phyloP scores from a whole-genome alignment of 2,113 vertebrate species.

The Mixornis gularis region DNA sequence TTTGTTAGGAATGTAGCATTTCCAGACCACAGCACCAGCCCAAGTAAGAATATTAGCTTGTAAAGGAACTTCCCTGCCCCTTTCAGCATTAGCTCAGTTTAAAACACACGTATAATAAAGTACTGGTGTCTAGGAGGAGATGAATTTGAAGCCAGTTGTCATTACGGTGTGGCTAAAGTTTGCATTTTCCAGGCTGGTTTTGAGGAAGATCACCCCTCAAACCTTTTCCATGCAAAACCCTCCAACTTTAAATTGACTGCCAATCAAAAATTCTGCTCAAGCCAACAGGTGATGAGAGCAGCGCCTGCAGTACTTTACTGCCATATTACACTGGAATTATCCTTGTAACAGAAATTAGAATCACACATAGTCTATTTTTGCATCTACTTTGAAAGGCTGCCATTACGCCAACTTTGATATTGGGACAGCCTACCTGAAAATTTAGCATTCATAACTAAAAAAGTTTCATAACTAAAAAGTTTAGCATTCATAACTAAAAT shows the following conservation, averaged over 20 bases:
- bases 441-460: background rate
- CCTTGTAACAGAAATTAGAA: background rate
- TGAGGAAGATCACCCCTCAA: background rate
- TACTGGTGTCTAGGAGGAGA: background rate
- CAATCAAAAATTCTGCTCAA: background rate
- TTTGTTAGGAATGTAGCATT: background rate
- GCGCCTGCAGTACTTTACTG: background rate
- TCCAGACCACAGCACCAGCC: background rate
- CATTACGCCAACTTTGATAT: background rate
- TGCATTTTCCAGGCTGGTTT: background rate
- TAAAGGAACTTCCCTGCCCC: background rate
- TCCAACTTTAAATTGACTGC: background rate
- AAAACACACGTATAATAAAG: background rate
- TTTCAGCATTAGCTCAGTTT: background rate
- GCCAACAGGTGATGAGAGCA: background rate
- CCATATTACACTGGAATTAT: background rate
- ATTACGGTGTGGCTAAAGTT: background rate
- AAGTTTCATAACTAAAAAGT: background rate
- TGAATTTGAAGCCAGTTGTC: background rate
- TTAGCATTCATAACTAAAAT: background rate
- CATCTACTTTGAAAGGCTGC: background rate
- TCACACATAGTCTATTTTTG: accelerated
- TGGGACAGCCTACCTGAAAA: background rate
- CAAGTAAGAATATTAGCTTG: background rate
- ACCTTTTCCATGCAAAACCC: background rate